Evolutionary conservation across 2,113 vertebrate genomes (phyloP).

Genomic region (Lasiurus cinereus): DNA sequence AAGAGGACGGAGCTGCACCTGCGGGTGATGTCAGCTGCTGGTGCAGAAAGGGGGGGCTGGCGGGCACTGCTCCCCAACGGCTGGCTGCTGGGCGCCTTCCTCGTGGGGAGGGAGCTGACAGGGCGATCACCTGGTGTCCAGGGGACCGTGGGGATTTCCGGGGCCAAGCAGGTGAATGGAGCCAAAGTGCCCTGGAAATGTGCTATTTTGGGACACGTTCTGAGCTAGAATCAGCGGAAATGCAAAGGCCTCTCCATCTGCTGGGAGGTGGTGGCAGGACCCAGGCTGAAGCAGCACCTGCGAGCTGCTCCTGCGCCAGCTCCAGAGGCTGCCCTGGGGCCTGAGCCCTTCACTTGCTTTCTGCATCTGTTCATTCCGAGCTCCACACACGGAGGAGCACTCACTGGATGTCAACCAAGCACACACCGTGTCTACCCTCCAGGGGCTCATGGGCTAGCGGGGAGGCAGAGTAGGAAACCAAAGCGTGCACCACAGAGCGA

Average conservation of each 20-base stretch:
- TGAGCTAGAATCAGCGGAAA: not conserved
- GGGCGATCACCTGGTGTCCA: conserved; percentile 59
- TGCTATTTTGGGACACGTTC: not conserved
- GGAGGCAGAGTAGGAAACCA: not conserved
- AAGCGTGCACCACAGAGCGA: not conserved
- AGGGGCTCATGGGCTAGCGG: not conserved
- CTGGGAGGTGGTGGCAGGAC: not conserved
- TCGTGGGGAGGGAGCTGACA: not conserved
- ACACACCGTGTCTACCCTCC: not conserved
- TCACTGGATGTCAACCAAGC: not conserved
- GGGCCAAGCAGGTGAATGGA: not conserved
- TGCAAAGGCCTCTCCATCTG: not conserved
- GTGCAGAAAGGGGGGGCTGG: not conserved
- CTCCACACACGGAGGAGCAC: not conserved
- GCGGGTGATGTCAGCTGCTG: conserved; percentile 61
- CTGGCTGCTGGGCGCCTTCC: conserved; percentile 7
- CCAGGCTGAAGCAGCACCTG: not conserved
- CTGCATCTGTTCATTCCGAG: not conserved
- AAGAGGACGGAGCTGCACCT: conserved; percentile 29
- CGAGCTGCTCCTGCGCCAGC: not conserved
- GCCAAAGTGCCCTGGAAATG: not conserved
- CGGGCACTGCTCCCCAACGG: not conserved
- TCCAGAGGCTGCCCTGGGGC: not conserved
- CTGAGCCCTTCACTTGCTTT: not conserved
- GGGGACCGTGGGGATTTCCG: not conserved